These are phyloP conservation scores for Clavelina lepadiformis DNA, from an alignment of 23 tunicate genomes.

Conservation along the genomic window DNA sequence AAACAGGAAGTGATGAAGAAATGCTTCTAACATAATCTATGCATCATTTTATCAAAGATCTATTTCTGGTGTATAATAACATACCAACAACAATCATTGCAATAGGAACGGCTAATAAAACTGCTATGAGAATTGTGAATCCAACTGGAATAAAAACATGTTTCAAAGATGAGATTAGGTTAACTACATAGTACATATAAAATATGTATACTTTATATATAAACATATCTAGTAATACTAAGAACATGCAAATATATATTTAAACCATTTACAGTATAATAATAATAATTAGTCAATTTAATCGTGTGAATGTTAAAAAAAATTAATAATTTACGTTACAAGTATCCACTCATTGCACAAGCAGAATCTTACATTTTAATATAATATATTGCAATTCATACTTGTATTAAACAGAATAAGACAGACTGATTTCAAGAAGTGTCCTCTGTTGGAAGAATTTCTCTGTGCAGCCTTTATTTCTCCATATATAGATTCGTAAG, in stretches of 20 bases:
- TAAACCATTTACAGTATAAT: no score
- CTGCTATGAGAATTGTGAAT: slow-evolving; percentile 49
- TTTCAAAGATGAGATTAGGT: no score
- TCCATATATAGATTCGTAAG: slow-evolving; percentile 72
- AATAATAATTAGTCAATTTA: no score
- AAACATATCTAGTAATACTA: no score
- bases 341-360: no score
- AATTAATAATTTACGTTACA: no score
- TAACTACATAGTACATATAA: no score
- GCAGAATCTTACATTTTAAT: no score
- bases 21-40: neutral
- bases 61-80: slow-evolving; percentile 1
- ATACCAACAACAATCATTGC: slow-evolving; percentile 82
- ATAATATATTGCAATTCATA: no score
- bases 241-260: no score
- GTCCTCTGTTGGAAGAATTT: slow-evolving; percentile 36
- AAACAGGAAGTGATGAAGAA: neutral
- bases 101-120: slow-evolving; percentile 54
- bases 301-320: no score
- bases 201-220: no score
- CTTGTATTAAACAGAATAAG: slow-evolving; percentile 61
- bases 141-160: slow-evolving; percentile 57
- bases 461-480: slow-evolving; percentile 59
- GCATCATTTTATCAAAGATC: neutral
- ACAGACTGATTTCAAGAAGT: slow-evolving; percentile 66